phyloP scores from a whole-genome alignment of 2,113 vertebrate genomes.

The Patagioenas fasciata region DNA sequence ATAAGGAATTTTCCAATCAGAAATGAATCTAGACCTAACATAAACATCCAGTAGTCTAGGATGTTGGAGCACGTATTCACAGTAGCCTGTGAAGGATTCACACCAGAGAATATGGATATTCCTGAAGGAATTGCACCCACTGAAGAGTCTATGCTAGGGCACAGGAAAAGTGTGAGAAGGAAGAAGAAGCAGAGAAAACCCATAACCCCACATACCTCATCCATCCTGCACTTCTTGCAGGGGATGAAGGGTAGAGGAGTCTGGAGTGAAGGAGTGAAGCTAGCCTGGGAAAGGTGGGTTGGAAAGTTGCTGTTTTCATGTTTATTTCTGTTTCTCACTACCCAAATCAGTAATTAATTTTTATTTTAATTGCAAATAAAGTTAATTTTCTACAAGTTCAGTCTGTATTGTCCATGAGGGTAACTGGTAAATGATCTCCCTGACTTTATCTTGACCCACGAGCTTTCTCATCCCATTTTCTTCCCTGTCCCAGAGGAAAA shows the following conservation, averaged over 20 bases:
- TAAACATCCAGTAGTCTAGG: accelerated
- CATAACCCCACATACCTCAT: neutral
- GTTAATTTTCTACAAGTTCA: neutral
- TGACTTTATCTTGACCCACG: neutral
- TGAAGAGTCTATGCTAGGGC: accelerated
- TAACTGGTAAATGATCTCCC: neutral
- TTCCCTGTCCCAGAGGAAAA: neutral
- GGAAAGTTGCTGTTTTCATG: neutral
- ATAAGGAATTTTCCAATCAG: neutral
- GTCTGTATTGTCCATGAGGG: accelerated
- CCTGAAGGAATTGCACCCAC: neutral
- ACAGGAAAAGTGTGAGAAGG: neutral
- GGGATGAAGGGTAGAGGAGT: neutral
- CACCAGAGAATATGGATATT: neutral
- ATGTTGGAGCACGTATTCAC: neutral
- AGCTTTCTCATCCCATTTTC: neutral
- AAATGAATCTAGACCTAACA: neutral
- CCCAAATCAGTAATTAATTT: neutral
- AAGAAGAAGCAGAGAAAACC: neutral
- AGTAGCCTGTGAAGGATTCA: neutral
- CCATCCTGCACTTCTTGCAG: accelerated
- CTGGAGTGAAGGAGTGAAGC: neutral
- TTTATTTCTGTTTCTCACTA: neutral
- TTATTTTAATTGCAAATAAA: neutral
- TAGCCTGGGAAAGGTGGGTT: accelerated